phyloP scores from a whole-genome alignment of 2,888 invertebrate species.

The Eumerus sabulonum region DNA sequence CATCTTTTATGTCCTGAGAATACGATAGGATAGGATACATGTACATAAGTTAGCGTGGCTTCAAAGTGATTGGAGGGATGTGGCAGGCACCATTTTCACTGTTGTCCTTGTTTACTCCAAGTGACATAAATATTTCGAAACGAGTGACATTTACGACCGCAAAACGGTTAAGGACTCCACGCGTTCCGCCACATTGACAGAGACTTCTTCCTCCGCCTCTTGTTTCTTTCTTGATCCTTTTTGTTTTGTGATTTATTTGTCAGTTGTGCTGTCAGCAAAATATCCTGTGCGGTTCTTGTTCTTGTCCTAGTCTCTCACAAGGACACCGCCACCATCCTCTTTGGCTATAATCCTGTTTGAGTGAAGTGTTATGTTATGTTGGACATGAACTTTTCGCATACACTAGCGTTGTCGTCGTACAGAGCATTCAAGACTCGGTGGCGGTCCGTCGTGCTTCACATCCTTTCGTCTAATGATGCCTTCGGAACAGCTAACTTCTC shows the following conservation, averaged over 20 bases:
- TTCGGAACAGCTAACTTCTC: constrained; percentile 71
- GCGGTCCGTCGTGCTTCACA: constrained; percentile 43
- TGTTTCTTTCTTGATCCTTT: constrained; percentile 41
- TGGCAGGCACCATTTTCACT: constrained; percentile 20
- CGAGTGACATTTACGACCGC: constrained; percentile 68
- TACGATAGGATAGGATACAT: constrained; percentile 55
- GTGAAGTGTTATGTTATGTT: constrained; percentile 63
- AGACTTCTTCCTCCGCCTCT: constrained; percentile 6
- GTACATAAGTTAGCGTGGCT: constrained; percentile 61
- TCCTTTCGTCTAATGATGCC: constrained; percentile 70
- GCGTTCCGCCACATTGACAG: constrained; percentile 51
- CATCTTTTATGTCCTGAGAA: constrained; percentile 65
- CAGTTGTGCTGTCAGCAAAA: constrained; percentile 65
- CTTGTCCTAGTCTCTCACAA: constrained; percentile 43
- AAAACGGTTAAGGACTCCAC: constrained; percentile 66
- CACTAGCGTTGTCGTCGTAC: constrained; percentile 1
- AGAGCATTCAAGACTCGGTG: constrained; percentile 58
- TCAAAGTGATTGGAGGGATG: constrained; percentile 63
- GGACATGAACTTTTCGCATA: constrained; percentile 54
- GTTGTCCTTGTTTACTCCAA: constrained; percentile 61
- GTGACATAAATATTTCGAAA: constrained; percentile 68
- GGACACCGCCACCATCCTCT: constrained; percentile 52
- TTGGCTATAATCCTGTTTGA: constrained; percentile 61
- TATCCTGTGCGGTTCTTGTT: constrained; percentile 45
- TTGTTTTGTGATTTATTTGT: constrained; percentile 65